phyloP scores from a whole-genome alignment of 2,888 invertebrate species.

The Hoplodrina blanda region DNA sequence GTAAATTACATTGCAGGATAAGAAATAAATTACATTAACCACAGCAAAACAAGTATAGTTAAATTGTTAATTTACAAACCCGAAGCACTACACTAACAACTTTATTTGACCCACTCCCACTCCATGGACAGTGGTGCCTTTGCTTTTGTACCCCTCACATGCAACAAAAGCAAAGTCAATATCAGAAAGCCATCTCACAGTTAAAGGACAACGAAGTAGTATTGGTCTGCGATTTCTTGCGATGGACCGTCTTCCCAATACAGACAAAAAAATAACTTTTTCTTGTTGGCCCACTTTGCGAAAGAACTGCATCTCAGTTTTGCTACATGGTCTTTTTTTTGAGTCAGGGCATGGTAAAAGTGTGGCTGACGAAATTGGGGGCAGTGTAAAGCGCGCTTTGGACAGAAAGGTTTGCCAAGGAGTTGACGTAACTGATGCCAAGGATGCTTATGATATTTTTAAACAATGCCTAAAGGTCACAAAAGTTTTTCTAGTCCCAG shows the following conservation, averaged over 20 bases:
- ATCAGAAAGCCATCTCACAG: too few species aligned
- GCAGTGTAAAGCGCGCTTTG: slow-evolving; percentile 6
- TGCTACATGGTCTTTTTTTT: background rate
- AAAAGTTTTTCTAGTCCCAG: background rate
- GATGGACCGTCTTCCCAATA: slow-evolving; percentile 2
- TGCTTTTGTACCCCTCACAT: too few species aligned
- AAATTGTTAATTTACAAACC: too few species aligned
- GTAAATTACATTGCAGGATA: too few species aligned
- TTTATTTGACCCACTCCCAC: too few species aligned
- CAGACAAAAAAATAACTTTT: background rate
- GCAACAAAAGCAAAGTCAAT: too few species aligned
- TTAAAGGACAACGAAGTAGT: too few species aligned
- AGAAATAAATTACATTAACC: too few species aligned
- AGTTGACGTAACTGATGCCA: background rate
- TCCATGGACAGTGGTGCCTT: too few species aligned
- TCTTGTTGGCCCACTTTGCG: background rate
- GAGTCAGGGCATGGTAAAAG: background rate
- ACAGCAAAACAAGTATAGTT: too few species aligned
- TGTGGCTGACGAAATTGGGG: slow-evolving; percentile 1
- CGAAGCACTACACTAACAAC: too few species aligned
- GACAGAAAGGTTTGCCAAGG: slow-evolving; percentile 2
- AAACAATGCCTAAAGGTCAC: background rate
- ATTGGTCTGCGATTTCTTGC: too few species aligned
- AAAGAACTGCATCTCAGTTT: background rate
- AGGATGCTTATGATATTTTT: slow-evolving; percentile 2